phyloP scores from a whole-genome alignment of 2,888 invertebrate genomes.

The Myopa tessellatipennis region DNA sequence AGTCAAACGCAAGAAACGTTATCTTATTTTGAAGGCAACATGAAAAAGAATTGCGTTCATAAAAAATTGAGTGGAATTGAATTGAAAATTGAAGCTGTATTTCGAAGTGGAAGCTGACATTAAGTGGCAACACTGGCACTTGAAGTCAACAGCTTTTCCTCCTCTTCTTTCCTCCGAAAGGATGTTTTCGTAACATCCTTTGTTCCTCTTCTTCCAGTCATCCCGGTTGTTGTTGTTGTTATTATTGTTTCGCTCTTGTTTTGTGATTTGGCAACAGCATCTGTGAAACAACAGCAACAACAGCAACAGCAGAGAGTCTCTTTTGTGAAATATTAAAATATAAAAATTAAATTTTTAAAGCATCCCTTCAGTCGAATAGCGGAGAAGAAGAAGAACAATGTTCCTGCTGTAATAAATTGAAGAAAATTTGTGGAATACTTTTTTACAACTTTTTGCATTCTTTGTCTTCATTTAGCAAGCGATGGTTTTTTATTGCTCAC shows the following conservation, averaged over 20 bases:
- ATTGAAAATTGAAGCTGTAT: conserved; percentile 13
- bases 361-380: too few relatives aligned
- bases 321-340: too few relatives aligned
- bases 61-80: not conserved
- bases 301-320: too few relatives aligned
- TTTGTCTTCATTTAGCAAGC: not conserved
- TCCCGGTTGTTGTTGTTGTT: too few relatives aligned
- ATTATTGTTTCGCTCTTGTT: too few relatives aligned
- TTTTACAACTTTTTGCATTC: too few relatives aligned
- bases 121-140: conserved; percentile 6
- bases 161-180: not conserved
- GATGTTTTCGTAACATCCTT: not conserved
- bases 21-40: not conserved
- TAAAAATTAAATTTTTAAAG: too few relatives aligned
- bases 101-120: conserved; percentile 15
- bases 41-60: not conserved
- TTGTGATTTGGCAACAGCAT: too few relatives aligned
- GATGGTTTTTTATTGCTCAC: not conserved
- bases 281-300: too few relatives aligned
- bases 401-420: too few relatives aligned
- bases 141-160: not conserved
- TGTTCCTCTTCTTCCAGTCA: not conserved
- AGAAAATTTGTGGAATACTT: not conserved
- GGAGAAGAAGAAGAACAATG: too few relatives aligned
- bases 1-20: not conserved